Conservation (phyloP, 37 sponge, comb jelly and placozoan genomes). For the Bolinopsis microptera region DNA sequence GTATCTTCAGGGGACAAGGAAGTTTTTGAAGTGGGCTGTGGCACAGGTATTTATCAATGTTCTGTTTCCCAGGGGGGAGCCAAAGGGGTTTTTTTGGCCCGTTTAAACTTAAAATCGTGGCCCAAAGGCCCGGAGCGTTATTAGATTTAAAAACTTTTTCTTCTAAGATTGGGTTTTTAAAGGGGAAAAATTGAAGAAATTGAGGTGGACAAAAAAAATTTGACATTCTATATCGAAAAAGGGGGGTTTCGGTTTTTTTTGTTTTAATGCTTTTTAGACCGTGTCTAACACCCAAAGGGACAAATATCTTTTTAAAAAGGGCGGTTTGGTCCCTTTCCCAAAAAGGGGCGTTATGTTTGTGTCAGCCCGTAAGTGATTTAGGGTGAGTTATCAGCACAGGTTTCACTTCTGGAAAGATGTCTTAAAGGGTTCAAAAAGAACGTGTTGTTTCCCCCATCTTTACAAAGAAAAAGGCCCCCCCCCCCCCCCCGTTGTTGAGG, state of each 20-base stretch:
- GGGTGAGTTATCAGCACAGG: background rate
- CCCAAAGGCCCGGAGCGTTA: background rate
- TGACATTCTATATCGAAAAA: constrained; percentile 22
- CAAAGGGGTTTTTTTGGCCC: background rate
- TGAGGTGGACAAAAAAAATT: background rate
- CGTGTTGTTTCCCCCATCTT: background rate
- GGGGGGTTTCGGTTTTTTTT: constrained; percentile 9
- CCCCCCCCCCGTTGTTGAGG: background rate
- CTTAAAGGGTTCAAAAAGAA: constrained; percentile 14
- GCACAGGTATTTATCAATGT: constrained; percentile 59
- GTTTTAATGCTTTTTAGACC: constrained; percentile 52
- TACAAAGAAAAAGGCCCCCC: background rate
- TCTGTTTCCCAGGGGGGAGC: constrained; percentile 45
- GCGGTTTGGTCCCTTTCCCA: constrained; percentile 5
- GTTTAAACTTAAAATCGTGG: constrained; percentile 18
- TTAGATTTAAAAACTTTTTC: constrained; percentile 2
- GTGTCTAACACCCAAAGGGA: constrained; percentile 34
- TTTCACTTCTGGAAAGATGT: constrained; percentile 34
- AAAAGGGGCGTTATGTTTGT: background rate
- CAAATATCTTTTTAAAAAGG: constrained; percentile 12
- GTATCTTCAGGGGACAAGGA: background rate
- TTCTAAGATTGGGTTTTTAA: background rate
- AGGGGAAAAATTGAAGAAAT: constrained; percentile 30
- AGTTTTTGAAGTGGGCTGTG: constrained; percentile 42
- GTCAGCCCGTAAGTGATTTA: background rate